phyloP scores from a whole-genome alignment of 1,140 invertebrate species.

The Drosophila santomea region DNA sequence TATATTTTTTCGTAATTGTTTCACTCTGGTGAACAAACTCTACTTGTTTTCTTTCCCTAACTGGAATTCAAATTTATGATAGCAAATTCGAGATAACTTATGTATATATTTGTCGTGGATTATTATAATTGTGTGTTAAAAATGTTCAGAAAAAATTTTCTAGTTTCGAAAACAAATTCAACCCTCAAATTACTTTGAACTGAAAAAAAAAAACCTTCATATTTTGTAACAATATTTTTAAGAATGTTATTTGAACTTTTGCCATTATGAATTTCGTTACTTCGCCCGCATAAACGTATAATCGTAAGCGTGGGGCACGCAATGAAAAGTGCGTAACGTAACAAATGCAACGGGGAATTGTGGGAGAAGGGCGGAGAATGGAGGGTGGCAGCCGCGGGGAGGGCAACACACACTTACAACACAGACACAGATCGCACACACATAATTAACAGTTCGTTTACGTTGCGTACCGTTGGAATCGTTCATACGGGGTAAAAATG shows the following conservation, averaged over 20 bases:
- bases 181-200: too few relatives aligned
- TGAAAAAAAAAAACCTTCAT: too few relatives aligned
- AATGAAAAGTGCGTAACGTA: slow-evolving; percentile 51
- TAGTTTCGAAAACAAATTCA: too few relatives aligned
- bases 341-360: slow-evolving; percentile 27
- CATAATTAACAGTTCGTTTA: slow-evolving; percentile 79
- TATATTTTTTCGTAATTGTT: background rate
- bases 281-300: slow-evolving; percentile 25
- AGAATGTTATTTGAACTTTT: background rate
- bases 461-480: slow-evolving; percentile 71
- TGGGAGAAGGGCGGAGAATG: background rate
- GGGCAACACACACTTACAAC: background rate
- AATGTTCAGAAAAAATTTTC: too few relatives aligned
- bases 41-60: too few relatives aligned
- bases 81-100: too few relatives aligned
- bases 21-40: too few relatives aligned
- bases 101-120: too few relatives aligned
- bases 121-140: too few relatives aligned
- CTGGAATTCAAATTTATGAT: too few relatives aligned
- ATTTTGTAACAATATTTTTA: too few relatives aligned
- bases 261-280: background rate
- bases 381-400: background rate
- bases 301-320: slow-evolving; percentile 35
- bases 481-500: slow-evolving; percentile 45
- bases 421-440: slow-evolving; percentile 29